A percentile compares a stretch with the other conserved stretches of the same genome.
phyloP scores from a whole-genome alignment of 2,113 vertebrate genomes.

The Brachyhypopomus gauderio region DNA sequence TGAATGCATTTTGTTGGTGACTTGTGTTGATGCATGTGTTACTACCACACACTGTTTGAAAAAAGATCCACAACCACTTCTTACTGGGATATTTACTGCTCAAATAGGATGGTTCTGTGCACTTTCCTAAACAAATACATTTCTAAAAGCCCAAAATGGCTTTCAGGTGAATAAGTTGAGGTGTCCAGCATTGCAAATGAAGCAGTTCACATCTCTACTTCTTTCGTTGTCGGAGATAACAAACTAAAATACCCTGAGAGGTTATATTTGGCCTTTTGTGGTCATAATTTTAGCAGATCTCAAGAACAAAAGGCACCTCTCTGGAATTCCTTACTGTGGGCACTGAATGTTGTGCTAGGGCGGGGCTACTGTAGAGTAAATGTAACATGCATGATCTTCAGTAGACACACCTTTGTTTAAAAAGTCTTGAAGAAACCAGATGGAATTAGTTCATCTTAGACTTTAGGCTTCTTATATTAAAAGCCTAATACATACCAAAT shows the following conservation, averaged over 20 bases:
- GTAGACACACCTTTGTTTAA: slow-evolving; percentile 7
- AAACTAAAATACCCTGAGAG: background rate
- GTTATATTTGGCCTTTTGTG: slow-evolving; percentile 28
- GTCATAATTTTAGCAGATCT: slow-evolving; percentile 38
- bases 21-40: no score
- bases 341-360: background rate
- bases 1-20: no score
- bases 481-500: background rate
- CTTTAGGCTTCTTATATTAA: background rate
- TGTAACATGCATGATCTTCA: slow-evolving; percentile 8
- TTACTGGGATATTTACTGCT: no score
- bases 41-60: no score
- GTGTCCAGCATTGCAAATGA: background rate
- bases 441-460: background rate
- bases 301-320: slow-evolving; percentile 9
- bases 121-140: background rate
- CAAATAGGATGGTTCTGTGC: no score
- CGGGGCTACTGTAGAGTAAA: slow-evolving; percentile 6
- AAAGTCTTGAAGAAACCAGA: background rate
- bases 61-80: no score
- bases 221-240: background rate
- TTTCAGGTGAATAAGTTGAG: background rate
- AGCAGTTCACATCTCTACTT: background rate
- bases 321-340: slow-evolving; percentile 19
- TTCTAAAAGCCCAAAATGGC: background rate